A percentile compares a stretch with the other conserved stretches of the same genome.
phyloP scores from a whole-genome alignment of 1,140 invertebrate species.

The Ruditapes philippinarum region DNA sequence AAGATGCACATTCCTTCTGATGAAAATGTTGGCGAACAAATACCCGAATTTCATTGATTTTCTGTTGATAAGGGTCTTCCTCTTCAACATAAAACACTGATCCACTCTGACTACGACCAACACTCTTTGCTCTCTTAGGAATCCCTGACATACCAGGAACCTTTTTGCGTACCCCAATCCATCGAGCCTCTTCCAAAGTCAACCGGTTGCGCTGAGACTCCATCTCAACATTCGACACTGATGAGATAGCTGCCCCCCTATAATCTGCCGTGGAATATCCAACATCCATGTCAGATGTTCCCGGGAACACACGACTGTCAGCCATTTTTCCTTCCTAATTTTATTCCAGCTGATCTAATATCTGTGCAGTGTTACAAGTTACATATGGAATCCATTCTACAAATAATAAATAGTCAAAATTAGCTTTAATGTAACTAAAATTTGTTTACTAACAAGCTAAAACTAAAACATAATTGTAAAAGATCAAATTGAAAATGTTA shows the following conservation, averaged over 20 bases:
- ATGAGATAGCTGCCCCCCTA: slow-evolving; percentile 11
- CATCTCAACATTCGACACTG: not conserved
- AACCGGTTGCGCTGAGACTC: slow-evolving; percentile 33
- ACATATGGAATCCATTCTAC: too few relatives aligned
- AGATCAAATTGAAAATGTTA: too few relatives aligned
- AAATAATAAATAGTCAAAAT: too few relatives aligned
- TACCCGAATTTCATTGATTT: slow-evolving; percentile 45
- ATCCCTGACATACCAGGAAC: slow-evolving; percentile 56
- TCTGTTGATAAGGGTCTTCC: slow-evolving; percentile 54
- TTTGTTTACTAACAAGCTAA: too few relatives aligned
- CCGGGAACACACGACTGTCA: slow-evolving; percentile 16
- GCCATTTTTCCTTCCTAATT: slow-evolving; percentile 56
- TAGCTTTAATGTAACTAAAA: too few relatives aligned
- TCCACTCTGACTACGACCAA: too few relatives aligned
- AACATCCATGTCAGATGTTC: slow-evolving; percentile 3
- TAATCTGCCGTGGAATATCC: slow-evolving; percentile 26
- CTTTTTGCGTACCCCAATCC: slow-evolving; percentile 58
- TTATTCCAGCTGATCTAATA: too few relatives aligned
- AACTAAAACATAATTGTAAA: too few relatives aligned
- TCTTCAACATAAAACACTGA: not conserved
- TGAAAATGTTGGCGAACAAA: slow-evolving; percentile 70
- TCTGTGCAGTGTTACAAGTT: too few relatives aligned
- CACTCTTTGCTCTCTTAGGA: too few relatives aligned
- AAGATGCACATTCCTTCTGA: slow-evolving; percentile 73
- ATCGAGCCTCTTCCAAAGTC: slow-evolving; percentile 56